Base-by-base conservation (phyloP, 2,888 invertebrate genomes). In the Nebria brevicollis region DNA sequence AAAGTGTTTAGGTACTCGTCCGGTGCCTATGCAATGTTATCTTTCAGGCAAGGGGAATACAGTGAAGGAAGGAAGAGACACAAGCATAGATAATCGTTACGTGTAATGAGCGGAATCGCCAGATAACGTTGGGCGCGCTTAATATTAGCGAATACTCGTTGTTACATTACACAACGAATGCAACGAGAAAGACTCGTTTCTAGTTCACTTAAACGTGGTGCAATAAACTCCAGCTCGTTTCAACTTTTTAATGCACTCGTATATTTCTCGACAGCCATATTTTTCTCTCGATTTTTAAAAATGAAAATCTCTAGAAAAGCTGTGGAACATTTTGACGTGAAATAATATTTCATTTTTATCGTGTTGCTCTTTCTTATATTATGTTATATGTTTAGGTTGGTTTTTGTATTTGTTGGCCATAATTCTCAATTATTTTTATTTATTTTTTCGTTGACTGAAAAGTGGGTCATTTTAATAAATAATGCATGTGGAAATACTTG, bases 101-200 rank as follows among this genome's bases (percentile, higher is more conserved):
- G 84, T 83, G 86, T 85, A 87, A 85, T 86, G 86, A 84, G 86
- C 86, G 86, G 87, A 87, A 87, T 84, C 83, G 84, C 83, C 85
- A 85, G 87, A 87, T 87, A 87, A 85, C 86, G 77, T 25, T 73
- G 77, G 41, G 54, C 73, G 81, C 65, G 86, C 86, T 86, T 86
- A 86, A 86, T 86, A 86, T 86, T 86, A 86, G 84, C 81, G 77
- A 73, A 70, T 73, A 81, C 76, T 81, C 81, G 77, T 81, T 81
- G 80, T 80, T 68, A 75, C 74, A 79, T 74, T 75, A 74, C 54
- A 54, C 13, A 54, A 54, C 54, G 54, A 54, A 54, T 8, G 54
- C 70, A 70, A 70, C 70, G 20, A 25, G 34, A 70, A 8, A n/a
- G 20, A n/a, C 5, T 77, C 77, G 43, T 77, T 77, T 77, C 77